Evolutionary conservation across 2,888 invertebrate species (phyloP), one percentile per base, ranked within the genome.

Genomic region (Lasius platythorax): DNA sequence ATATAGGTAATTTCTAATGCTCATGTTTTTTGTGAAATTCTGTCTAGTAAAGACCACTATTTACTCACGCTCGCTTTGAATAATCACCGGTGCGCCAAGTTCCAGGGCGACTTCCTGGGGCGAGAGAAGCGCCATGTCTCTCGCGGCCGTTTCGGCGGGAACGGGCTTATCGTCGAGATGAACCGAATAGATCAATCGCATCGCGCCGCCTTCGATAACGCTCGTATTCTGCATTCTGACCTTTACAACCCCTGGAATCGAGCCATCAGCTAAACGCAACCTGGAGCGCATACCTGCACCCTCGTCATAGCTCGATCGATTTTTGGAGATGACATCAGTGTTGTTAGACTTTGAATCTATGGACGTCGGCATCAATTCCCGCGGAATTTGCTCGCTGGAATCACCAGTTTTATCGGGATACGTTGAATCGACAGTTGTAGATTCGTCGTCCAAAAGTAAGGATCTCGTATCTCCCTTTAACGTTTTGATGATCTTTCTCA

Each of bases 21-120:
- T 11, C n/a, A 37, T 11, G 1, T 53, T n/a, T 37, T 75, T 33
- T 50, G 56, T 37, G 1, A 50, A 50, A 50, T 53, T 3, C 18
- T 73, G 43, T 9, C 66, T 30, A 56, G 67, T 68, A 15, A 81
- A 53, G 61, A 37, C 61, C 50, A 82, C 46, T 68, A 46, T 28
- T 30, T 56, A 96, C 97, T 97, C 96, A 98, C 98, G 98, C 96
- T 98, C 98, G 84, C 98, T 98, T 95, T 98, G 98, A 89, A 98
- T 97, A 73, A 97, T 96, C 70, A 98, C 96, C 0, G 97, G 96
- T 85, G 97, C 97, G 6, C 98, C 98, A 74, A 98, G 95, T 88
- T 97, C 97, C 37, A 96, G 95, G 0, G 97, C 96, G 0, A 97
- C 98, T 94, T 98, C 98, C 53, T 96, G 96, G 79, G 97, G 97